A percentile compares a stretch with the other conserved stretches of the same genome.
Evolutionary conservation across 2,113 vertebrate genomes (phyloP).

Genomic region (Rhea americana): DNA sequence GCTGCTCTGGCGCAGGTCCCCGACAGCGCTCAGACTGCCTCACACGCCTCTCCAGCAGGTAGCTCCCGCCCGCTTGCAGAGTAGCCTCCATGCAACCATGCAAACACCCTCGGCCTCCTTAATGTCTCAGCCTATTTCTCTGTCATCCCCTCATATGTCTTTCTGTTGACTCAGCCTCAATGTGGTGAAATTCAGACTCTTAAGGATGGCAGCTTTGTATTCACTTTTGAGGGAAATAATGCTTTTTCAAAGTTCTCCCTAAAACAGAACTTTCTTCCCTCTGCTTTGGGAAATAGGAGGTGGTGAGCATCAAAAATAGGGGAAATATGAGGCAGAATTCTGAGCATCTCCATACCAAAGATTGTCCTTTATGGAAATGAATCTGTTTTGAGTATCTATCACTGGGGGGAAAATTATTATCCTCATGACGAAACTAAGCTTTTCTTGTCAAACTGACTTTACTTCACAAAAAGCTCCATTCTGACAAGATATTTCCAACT

Average conservation of each 20-base stretch:
- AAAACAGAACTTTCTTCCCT: not conserved
- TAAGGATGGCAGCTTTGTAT: not conserved
- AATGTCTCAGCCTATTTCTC: not conserved
- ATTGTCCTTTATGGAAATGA: not conserved
- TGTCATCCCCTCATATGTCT: not conserved
- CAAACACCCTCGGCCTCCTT: not conserved
- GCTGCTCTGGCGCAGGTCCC: not conserved
- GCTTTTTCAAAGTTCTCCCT: not conserved
- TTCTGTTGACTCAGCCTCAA: not conserved
- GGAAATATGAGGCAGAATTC: not conserved
- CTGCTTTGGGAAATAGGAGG: not conserved
- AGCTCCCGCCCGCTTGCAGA: not conserved
- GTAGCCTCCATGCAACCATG: not conserved
- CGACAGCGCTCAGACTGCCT: not conserved
- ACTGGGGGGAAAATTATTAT: not conserved
- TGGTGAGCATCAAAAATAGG: not conserved
- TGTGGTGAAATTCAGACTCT: rapidly evolving
- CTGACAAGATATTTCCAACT: not conserved
- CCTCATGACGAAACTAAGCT: not conserved
- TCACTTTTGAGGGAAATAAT: not conserved
- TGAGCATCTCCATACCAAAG: not conserved
- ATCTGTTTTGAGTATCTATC: not conserved
- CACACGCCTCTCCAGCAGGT: rapidly evolving
- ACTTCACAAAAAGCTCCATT: not conserved
- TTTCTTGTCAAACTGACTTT: not conserved